Evolutionary conservation across 2,888 invertebrate genomes (phyloP), one percentile per base, ranked within the genome.

Genomic region (Caradrina kadenii): DNA sequence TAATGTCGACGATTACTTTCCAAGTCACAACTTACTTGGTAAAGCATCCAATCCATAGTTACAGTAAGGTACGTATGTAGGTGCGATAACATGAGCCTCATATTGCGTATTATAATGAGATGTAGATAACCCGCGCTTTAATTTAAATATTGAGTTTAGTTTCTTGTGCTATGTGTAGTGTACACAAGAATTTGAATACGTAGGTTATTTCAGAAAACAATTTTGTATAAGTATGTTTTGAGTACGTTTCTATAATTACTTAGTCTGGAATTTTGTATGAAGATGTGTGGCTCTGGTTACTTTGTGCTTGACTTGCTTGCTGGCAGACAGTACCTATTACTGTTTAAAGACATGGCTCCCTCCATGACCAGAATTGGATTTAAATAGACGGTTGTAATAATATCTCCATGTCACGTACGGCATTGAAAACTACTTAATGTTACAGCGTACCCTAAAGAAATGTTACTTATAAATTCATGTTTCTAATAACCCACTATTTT

Each of bases 71-170:
- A 56, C 53, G 52, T 58, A 72, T 53, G 52, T 67, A 65, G 50
- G 49, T 70, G 62, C 56, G 63, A 81, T 76, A 79, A 72, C 66
- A 73, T 11, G 26, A 48, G 62, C 35, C 71, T 69, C 67, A 69
- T 82, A 74, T 81, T 81, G 71, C 71, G 52, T 79, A 82, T 76
- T 79, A 74, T 83, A 83, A 81, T 81, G 76, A 83, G 82, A 84
- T 81, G 82, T 68, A 83, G 84, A 84, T 82, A 79, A 81, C 69
- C 76, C 84, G 56, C 58, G 76, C 42, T 76, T 82, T 79, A 61
- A 81, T 84, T 82, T 76, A 76, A 82, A 84, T 79, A 82, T 82
- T 81, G 69, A 74, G 64, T 76, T 79, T 84, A 79, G 79, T 81
- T 84, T 76, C 68, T 79, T 45, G 81, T 69, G 66, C 50, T 67